Evolutionary conservation across 2,113 vertebrate genomes (phyloP), one percentile per base, ranked within the genome.

Genomic region (Pangasianodon hypophthalmus): DNA sequence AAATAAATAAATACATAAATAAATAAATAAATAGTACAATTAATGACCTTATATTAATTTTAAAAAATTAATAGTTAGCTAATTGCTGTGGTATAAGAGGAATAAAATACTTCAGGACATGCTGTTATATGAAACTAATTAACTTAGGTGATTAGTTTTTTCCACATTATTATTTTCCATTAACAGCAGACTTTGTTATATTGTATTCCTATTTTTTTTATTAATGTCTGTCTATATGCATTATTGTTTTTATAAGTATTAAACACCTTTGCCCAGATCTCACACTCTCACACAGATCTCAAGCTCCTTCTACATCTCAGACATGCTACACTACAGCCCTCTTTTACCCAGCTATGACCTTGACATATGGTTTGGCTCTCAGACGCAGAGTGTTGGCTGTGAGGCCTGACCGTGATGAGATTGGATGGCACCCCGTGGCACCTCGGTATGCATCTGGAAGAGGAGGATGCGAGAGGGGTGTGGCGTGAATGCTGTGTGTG

Each of bases 391-490:
- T 92, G 62, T 88, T 94, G 92, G 92, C 92, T 94, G 89, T 62
- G 44, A 92, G 69, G 87, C 52, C 56, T 90, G 91, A 94, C 85
- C 90, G 84, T 92, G 58, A 92, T 94, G 92, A 91, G 77, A 91
- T 84, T 86, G 93, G 95, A 95, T 92, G 93, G 92, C 93, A 92
- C 94, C 92, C 93, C 86, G 83, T 69, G 86, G 90, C 92, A 90
- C 91, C 88, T 84, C 92, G 92, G 91, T 91, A 93, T 93, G 94
- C 93, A 95, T 92, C 95, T 95, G 95, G 93, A 94, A 87, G 92
- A 89, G 85, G 86, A 19, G 75, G 90, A 71, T 86, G 56, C 69
- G 86, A 84, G 67, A 88, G 84, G 90, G 90, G 88, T 88, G 89
- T 92, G 91, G 87, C 67, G 37, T 85, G 86, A 88, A 91, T 83